These are phyloP conservation scores for Ageneiosus marmoratus DNA, from an alignment of 2,113 vertebrate genomes.

Conservation along the genomic window DNA sequence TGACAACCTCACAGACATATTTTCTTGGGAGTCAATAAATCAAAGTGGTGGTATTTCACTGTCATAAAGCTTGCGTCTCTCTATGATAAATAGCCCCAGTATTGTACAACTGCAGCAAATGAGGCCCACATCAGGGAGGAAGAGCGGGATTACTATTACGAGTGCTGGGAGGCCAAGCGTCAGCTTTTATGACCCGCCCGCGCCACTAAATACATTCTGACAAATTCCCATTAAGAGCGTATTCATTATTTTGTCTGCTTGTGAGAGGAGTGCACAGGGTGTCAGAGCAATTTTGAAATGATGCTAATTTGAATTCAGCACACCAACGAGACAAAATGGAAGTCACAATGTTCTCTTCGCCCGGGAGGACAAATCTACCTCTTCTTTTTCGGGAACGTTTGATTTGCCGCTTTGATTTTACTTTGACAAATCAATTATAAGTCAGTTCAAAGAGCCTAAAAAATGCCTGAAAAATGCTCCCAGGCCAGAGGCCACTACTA, in stretches of 20 bases:
- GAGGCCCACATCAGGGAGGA: conserved; percentile 77
- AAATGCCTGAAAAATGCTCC: conserved; percentile 48
- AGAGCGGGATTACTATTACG: conserved; percentile 76
- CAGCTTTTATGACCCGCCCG: conserved; percentile 87
- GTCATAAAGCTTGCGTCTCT: conserved; percentile 72
- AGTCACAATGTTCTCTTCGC: conserved; percentile 31
- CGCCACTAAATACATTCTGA: conserved; percentile 86
- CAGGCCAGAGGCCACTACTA: conserved; percentile 52
- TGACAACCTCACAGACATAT: conserved; percentile 55
- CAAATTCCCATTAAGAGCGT: conserved; percentile 61
- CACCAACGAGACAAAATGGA: conserved; percentile 51
- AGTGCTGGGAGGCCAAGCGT: conserved; percentile 85
- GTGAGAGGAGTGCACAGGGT: conserved; percentile 48
- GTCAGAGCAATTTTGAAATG: conserved; percentile 53
- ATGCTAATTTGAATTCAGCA: conserved; percentile 47
- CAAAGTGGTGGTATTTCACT: conserved; percentile 77
- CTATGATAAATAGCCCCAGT: conserved; percentile 76
- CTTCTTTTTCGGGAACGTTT: conserved; percentile 28
- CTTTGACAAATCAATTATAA: conserved; percentile 57
- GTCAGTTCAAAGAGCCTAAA: conserved; percentile 43
- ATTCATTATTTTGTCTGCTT: conserved; percentile 56
- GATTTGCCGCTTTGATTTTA: conserved; percentile 35
- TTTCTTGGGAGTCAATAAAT: conserved; percentile 77
- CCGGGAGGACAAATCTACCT: conserved; percentile 32
- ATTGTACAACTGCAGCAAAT: conserved; percentile 80